These are phyloP conservation scores for Aporrectodea caliginosa DNA, from an alignment of 1,140 invertebrate species.

Conservation along the genomic window DNA sequence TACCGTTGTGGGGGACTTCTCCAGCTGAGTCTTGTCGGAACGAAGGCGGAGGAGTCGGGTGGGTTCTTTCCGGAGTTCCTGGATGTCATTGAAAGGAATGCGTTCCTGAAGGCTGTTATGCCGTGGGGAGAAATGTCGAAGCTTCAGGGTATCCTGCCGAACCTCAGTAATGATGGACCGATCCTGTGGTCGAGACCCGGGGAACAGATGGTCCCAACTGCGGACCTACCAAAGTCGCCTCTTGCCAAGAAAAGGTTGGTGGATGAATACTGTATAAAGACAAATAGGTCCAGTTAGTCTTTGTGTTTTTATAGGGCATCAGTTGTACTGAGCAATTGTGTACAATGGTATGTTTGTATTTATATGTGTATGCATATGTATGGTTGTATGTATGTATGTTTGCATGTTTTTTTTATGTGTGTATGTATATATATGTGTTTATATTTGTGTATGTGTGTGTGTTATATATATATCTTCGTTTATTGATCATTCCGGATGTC, in stretches of 20 bases:
- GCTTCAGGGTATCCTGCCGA: slow-evolving; percentile 77
- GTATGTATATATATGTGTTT: too few relatives aligned
- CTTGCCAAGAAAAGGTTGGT: slow-evolving; percentile 80
- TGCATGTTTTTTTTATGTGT: too few relatives aligned
- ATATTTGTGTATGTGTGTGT: too few relatives aligned
- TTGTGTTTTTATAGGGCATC: too few relatives aligned
- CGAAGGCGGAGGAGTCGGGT: slow-evolving; percentile 91
- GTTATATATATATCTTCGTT: too few relatives aligned
- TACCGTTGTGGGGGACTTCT: slow-evolving; percentile 73
- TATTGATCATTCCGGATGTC: too few relatives aligned
- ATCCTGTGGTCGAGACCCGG: slow-evolving; percentile 97
- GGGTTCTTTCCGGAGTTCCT: slow-evolving; percentile 94
- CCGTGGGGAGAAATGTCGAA: slow-evolving; percentile 90
- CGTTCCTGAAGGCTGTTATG: slow-evolving; percentile 80
- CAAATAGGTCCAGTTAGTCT: too few relatives aligned
- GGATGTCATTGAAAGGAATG: slow-evolving; percentile 72
- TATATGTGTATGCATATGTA: too few relatives aligned
- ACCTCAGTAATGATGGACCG: slow-evolving; percentile 96
- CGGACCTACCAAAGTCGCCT: slow-evolving; percentile 77
- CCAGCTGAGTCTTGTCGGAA: slow-evolving; percentile 93
- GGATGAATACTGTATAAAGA: too few relatives aligned
- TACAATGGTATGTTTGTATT: too few relatives aligned
- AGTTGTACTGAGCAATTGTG: too few relatives aligned
- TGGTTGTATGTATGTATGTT: too few relatives aligned
- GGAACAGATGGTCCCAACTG: slow-evolving; percentile 93